These are phyloP conservation scores for Heliconius hermathena DNA, from an alignment of 1,140 invertebrate species.

Conservation along the genomic window DNA sequence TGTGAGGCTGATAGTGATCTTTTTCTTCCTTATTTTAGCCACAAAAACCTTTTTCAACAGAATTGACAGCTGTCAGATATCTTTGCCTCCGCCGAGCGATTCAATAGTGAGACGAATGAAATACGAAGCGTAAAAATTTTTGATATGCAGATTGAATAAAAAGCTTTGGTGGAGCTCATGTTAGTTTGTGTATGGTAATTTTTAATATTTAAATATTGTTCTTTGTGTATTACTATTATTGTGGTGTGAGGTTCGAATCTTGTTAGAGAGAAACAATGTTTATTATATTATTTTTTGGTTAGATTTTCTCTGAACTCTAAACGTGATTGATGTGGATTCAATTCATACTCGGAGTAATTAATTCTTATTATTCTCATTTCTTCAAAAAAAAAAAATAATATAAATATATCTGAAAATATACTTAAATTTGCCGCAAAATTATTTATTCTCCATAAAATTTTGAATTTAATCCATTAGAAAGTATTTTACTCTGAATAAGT, in stretches of 20 bases:
- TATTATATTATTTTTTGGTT: no score
- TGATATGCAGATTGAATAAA: slow-evolving; percentile 6
- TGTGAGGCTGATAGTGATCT: slow-evolving; percentile 5
- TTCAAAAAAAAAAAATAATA: no score
- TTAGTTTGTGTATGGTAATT: background rate
- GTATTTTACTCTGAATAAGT: no score
- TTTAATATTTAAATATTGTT: background rate
- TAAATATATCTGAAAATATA: no score
- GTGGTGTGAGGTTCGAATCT: no score
- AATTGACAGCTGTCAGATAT: slow-evolving; percentile 33
- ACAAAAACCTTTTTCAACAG: slow-evolving; percentile 25
- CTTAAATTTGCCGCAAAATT: no score
- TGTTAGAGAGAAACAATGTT: no score
- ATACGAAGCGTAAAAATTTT: slow-evolving; percentile 17
- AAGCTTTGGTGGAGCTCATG: background rate
- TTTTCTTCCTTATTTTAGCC: slow-evolving; percentile 9
- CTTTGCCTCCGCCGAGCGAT: slow-evolving; percentile 24
- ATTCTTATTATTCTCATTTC: no score
- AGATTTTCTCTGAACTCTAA: no score
- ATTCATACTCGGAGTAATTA: no score
- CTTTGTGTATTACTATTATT: background rate
- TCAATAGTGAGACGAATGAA: slow-evolving; percentile 24
- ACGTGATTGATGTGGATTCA: no score
- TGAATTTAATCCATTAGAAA: no score
- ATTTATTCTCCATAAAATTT: background rate